phyloP scores from a whole-genome alignment of 2,888 invertebrate species.

The Sipunculus nudus region DNA sequence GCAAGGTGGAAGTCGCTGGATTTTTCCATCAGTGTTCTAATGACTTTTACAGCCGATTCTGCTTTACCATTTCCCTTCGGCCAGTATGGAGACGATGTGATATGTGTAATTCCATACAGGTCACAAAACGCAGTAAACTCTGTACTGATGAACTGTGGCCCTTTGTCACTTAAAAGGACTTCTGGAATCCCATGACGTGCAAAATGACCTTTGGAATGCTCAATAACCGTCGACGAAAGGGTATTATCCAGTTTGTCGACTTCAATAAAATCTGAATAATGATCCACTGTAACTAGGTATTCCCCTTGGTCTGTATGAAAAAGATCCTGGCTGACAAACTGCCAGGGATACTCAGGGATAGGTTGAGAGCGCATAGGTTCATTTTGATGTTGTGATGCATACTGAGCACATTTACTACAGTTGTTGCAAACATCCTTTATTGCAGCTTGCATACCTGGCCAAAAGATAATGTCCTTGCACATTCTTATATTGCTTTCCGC shows the following conservation, averaged over 20 bases:
- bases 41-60: neutral
- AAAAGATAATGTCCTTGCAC: slow-evolving; percentile 4
- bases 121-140: neutral
- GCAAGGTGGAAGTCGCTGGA: neutral
- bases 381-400: neutral
- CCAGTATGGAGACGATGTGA: slow-evolving; percentile 8
- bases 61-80: slow-evolving; percentile 13
- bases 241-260: slow-evolving; percentile 5
- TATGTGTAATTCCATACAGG: slow-evolving; percentile 6
- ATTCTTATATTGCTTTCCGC: slow-evolving; percentile 4
- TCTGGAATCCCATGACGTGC: slow-evolving; percentile 2
- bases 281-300: slow-evolving; percentile 11
- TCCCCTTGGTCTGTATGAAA: neutral
- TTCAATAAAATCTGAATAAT: slow-evolving; percentile 9
- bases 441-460: slow-evolving; percentile 4
- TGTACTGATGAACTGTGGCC: neutral
- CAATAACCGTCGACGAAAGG: neutral
- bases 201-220: slow-evolving; percentile 6
- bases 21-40: neutral
- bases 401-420: slow-evolving; percentile 4
- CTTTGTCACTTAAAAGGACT: slow-evolving; percentile 1
- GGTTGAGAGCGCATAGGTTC: slow-evolving; percentile 7
- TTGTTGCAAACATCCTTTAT: slow-evolving; percentile 4
- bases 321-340: slow-evolving; percentile 7
- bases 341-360: neutral